Evolutionary conservation across 2,113 vertebrate genomes (phyloP), one percentile per base, ranked within the genome.

Genomic region (Anarhynchus alexandrinus): DNA sequence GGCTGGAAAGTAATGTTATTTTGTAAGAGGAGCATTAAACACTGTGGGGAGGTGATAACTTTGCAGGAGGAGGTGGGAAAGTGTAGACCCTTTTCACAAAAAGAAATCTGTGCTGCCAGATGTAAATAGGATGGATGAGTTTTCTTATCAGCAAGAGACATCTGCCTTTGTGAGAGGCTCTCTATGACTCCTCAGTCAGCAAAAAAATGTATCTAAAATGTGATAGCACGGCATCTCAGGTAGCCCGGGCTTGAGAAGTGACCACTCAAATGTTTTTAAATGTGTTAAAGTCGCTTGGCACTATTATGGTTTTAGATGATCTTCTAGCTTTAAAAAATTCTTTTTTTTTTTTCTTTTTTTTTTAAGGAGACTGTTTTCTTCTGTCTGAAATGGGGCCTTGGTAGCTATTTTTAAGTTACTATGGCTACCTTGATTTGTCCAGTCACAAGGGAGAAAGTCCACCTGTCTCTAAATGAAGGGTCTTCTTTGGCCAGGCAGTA

Each of bases 1-100:
- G 52, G 30, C 30, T 77, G 67, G 32, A 25, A 94, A 74, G 47
- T 70, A 45, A 77, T 54, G 49, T 65, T 76, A 42, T 74, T 64
- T 90, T 85, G 27, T 64, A 72, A 76, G 7, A 21, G 57, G 27
- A 90, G 8, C 57, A 82, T 76, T 66, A 76, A 74, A 71, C 47
- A 43, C 43, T 0, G 0, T 1, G 0, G 40, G 22, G 30, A 67
- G 2, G 55, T 19, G 43, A 20, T 78, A 89, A 45, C 49, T 90
- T 83, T 66, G 45, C 67, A 72, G 80, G 36, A 88, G 34, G n/a
- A 93, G 27, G 8, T 64, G 23, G 57, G 43, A 90, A 86, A 78
- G 23, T 38, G 20, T 47, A 67, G 22, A 84, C 9, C 11, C 12
- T 81, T 70, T 64, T 64, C 72, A 70, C 64, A 76, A 82, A 83